Evolutionary conservation across 2,797 vertebrate species (phyloP).

Genomic region (Natrix natrix): DNA sequence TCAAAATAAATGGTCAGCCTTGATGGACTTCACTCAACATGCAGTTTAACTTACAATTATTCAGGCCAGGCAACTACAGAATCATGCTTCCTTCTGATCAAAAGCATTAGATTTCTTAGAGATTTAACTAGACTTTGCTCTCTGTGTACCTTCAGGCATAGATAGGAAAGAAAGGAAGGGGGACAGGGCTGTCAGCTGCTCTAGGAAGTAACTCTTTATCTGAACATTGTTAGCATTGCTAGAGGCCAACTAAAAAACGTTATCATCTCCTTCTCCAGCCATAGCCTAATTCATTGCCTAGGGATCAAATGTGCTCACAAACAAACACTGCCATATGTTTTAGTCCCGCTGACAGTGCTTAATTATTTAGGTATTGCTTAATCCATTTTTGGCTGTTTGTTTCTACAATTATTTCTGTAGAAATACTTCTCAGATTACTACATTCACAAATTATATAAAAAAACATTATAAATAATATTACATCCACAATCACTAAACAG

Average conservation of each 20-base stretch:
- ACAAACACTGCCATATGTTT: not conserved
- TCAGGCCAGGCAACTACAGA: not conserved
- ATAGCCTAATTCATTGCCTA: not conserved
- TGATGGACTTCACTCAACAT: conserved; percentile 3
- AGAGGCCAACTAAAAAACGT: conserved; percentile 33
- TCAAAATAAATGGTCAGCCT: not conserved
- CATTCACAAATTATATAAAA: not conserved
- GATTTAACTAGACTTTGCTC: not conserved
- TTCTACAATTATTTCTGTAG: not conserved
- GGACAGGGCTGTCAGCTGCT: not conserved
- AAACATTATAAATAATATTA: not conserved
- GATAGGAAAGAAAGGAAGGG: conserved; percentile 10
- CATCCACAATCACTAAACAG: not conserved
- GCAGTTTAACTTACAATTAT: conserved; percentile 12
- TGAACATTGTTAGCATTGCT: conserved; percentile 2
- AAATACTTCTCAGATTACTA: not conserved
- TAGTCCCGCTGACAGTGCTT: not conserved
- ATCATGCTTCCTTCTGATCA: conserved; percentile 22
- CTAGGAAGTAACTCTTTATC: conserved; percentile 22
- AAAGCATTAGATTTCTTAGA: conserved; percentile 11
- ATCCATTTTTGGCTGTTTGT: not conserved
- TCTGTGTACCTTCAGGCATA: conserved; percentile 16
- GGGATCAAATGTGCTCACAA: conserved; percentile 25
- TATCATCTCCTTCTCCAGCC: not conserved
- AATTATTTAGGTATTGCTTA: not conserved